A percentile compares a stretch with the other conserved stretches of the same genome.
Evolutionary conservation across 2,797 vertebrate genomes (phyloP).

Genomic region (Parotocinclus haroldoi): DNA sequence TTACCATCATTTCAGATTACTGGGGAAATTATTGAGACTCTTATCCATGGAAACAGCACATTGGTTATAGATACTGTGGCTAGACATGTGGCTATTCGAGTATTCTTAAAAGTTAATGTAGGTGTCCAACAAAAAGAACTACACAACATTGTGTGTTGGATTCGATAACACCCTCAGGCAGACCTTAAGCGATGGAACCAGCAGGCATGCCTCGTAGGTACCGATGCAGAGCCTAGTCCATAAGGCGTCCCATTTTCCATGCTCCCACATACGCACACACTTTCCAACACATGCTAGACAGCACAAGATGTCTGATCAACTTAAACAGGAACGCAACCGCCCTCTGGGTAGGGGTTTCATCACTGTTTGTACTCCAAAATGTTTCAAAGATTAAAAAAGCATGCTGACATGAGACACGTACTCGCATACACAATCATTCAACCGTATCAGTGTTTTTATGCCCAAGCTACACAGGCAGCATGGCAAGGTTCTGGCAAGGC

Average conservation of each 20-base stretch:
- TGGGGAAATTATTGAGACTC: too few species aligned
- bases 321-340: conserved; percentile 2
- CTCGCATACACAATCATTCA: conserved; percentile 10
- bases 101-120: too few species aligned
- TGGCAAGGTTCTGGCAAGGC: not conserved
- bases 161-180: not conserved
- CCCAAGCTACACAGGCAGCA: not conserved
- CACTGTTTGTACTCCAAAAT: conserved; percentile 6
- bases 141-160: too few species aligned
- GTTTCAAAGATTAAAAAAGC: conserved; percentile 20
- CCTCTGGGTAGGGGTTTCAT: not conserved
- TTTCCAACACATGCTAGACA: conserved; percentile 66
- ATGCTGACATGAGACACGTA: conserved; percentile 39
- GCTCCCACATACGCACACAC: conserved; percentile 50
- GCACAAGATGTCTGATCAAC: conserved; percentile 30
- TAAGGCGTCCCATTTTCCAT: conserved; percentile 59
- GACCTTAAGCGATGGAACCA: conserved; percentile 26
- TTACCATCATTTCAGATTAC: too few species aligned
- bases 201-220: conserved; percentile 35
- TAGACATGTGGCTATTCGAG: too few species aligned
- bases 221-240: conserved; percentile 36
- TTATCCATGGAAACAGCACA: too few species aligned
- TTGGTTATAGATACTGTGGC: too few species aligned
- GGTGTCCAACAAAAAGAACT: too few species aligned
- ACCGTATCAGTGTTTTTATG: too few species aligned